Percentiles rank a stretch among this genome's conserved stretches.
Evolutionary conservation across 2,888 invertebrate genomes (phyloP).

Genomic region (Papilio elwesi): DNA sequence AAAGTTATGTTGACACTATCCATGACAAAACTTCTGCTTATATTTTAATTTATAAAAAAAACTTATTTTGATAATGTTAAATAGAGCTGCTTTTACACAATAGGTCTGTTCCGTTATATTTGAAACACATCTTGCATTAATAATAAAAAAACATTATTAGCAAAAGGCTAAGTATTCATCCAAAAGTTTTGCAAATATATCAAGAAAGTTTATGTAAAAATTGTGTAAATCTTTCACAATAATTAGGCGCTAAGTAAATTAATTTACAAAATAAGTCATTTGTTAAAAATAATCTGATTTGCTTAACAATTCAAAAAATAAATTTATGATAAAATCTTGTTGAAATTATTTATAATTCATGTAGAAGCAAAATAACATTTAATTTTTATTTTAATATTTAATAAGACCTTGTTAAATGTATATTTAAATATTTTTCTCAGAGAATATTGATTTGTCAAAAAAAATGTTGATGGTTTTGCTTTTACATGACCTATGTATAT

Average conservation of each 20-base stretch:
- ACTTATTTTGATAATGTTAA: too few species aligned
- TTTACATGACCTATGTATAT: too few species aligned
- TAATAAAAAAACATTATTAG: too few species aligned
- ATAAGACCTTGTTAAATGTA: background rate
- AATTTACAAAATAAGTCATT: background rate
- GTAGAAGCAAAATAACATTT: background rate
- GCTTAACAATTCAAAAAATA: background rate
- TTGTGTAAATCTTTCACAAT: background rate
- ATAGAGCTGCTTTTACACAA: too few species aligned
- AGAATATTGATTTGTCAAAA: background rate
- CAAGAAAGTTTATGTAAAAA: background rate
- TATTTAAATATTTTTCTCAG: background rate
- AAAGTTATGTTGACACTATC: too few species aligned
- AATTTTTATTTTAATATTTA: too few species aligned
- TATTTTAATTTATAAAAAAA: too few species aligned
- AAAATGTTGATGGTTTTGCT: too few species aligned
- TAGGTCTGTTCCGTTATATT: too few species aligned
- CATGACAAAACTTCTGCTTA: too few species aligned
- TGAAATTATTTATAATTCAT: background rate
- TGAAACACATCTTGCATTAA: too few species aligned
- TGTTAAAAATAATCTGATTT: background rate
- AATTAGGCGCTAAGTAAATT: background rate
- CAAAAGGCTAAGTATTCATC: too few species aligned
- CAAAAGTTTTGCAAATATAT: background rate
- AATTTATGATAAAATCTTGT: background rate